These are phyloP conservation scores for Botia almorhae DNA, from an alignment of 2,797 vertebrate genomes.

Conservation along the genomic window DNA sequence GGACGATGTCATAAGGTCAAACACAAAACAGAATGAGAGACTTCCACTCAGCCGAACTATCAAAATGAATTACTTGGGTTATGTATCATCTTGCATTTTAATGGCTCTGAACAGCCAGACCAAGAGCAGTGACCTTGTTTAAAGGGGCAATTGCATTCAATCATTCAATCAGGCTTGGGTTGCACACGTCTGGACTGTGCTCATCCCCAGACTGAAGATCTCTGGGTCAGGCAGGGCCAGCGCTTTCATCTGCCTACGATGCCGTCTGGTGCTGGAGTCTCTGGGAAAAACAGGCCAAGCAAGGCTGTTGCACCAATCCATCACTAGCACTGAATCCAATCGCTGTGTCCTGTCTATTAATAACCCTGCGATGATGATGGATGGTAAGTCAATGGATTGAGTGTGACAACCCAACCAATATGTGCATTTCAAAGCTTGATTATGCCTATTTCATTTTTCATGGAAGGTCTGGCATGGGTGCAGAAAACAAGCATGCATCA, in stretches of 20 bases:
- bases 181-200: conserved; percentile 5
- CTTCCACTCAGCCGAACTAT: conserved; percentile 65
- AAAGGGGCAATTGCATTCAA: conserved; percentile 57
- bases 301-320: conserved; percentile 52
- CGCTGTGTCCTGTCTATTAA: conserved; percentile 66
- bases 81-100: conserved; percentile 71
- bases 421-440: conserved; percentile 59
- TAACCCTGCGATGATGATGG: conserved; percentile 73
- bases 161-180: conserved; percentile 51
- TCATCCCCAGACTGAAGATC: conserved; percentile 37
- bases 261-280: conserved; percentile 15
- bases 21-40: conserved; percentile 46
- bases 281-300: conserved; percentile 15
- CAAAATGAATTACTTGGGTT: conserved; percentile 68
- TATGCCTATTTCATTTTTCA: conserved; percentile 50
- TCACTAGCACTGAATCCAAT: conserved; percentile 68
- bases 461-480: conserved; percentile 42
- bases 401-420: conserved; percentile 14
- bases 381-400: conserved; percentile 61
- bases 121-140: conserved; percentile 68
- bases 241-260: conserved; percentile 33
- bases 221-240: conserved; percentile 22
- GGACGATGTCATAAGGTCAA: conserved; percentile 68
- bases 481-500: conserved; percentile 3
- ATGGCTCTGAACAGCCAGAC: conserved; percentile 66